phyloP scores from a whole-genome alignment of 2,888 invertebrate genomes.

The Erebia palarica region DNA sequence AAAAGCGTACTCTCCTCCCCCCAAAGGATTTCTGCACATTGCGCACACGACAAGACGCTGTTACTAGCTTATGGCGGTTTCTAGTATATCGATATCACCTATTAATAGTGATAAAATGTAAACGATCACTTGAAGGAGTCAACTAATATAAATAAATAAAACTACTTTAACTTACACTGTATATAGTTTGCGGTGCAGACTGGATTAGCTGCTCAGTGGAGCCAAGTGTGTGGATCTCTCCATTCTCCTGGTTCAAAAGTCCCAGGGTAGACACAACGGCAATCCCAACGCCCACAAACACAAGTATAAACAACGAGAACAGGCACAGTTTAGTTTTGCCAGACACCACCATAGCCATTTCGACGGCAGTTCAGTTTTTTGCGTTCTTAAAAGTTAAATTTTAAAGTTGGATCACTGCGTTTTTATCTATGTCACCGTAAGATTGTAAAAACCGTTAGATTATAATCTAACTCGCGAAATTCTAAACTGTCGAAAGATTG shows the following conservation, averaged over 20 bases:
- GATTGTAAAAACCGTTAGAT: too few species aligned
- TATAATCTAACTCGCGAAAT: too few species aligned
- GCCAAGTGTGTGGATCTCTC: conserved; percentile 49
- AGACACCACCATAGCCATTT: conserved; percentile 75
- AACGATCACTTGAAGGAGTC: background rate
- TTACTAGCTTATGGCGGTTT: too few species aligned
- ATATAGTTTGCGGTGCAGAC: conserved; percentile 50
- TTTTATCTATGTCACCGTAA: too few species aligned
- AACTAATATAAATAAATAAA: background rate
- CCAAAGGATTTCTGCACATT: too few species aligned
- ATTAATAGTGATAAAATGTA: too few species aligned
- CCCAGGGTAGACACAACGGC: conserved; percentile 63
- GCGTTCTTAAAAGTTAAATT: background rate
- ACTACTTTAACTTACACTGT: conserved; percentile 51
- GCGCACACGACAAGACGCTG: too few species aligned
- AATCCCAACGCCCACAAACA: conserved; percentile 60
- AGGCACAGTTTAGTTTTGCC: conserved; percentile 65
- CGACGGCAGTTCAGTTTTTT: conserved; percentile 38
- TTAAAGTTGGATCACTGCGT: too few species aligned
- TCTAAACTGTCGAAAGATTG: too few species aligned
- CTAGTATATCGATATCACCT: too few species aligned
- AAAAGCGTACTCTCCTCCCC: too few species aligned
- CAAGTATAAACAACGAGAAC: conserved; percentile 56
- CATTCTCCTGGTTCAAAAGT: conserved; percentile 49
- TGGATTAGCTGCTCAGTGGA: conserved; percentile 68